These are phyloP conservation scores for Idaea aversata DNA, from an alignment of 2,888 invertebrate genomes.

Conservation along the genomic window DNA sequence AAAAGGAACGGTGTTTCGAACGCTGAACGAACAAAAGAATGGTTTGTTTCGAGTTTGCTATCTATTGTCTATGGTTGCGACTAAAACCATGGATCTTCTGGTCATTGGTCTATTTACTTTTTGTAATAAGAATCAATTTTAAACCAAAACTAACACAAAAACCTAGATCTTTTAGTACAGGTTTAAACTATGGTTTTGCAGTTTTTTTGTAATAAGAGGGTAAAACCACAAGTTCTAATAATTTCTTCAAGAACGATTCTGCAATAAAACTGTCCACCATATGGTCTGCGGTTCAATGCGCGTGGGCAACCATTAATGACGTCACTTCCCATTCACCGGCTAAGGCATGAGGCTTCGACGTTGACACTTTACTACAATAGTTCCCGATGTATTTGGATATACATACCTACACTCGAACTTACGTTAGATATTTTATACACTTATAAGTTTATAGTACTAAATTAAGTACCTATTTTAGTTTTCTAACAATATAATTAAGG, in stretches of 20 bases:
- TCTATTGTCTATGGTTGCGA: too few species aligned
- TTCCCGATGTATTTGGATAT: slow-evolving; percentile 33
- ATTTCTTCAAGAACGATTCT: not conserved
- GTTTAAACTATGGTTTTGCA: too few species aligned
- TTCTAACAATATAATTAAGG: not conserved
- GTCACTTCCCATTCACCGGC: slow-evolving; percentile 58
- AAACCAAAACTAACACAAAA: too few species aligned
- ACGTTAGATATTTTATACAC: not conserved
- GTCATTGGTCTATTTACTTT: too few species aligned
- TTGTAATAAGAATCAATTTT: too few species aligned
- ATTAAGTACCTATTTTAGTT: not conserved
- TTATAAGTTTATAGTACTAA: not conserved
- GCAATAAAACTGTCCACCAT: slow-evolving; percentile 33
- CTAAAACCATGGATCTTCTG: too few species aligned
- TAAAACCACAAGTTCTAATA: not conserved
- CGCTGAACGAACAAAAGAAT: too few species aligned
- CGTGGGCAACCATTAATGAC: slow-evolving; percentile 52
- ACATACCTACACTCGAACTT: not conserved
- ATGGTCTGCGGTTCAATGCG: slow-evolving; percentile 44
- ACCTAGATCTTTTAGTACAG: too few species aligned
- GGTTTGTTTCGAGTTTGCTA: too few species aligned
- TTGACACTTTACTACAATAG: slow-evolving; percentile 8
- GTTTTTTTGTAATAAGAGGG: too few species aligned
- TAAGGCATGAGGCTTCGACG: slow-evolving; percentile 25
- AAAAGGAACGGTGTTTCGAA: too few species aligned